Evolutionary conservation across 2,888 invertebrate species (phyloP), one percentile per base, ranked within the genome.

Genomic region (Philereme vetulata): DNA sequence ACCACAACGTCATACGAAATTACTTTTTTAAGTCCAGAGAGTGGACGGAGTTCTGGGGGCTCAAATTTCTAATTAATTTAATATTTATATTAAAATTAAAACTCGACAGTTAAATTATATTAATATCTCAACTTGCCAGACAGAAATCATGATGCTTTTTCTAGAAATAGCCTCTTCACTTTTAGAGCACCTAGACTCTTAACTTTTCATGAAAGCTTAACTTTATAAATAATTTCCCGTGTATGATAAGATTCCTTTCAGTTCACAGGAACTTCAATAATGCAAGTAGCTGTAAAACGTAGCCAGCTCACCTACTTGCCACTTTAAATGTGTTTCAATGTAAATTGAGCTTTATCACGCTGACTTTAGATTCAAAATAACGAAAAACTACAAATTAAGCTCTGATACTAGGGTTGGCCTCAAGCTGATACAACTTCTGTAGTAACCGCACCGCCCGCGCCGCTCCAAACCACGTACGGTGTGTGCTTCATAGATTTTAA

Each of bases 281-380:
- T 88, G 84, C 85, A 88, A 77, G 78, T 67, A 71, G 78, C 80
- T 72, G 80, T 88, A 88, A 87, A 87, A 84, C 83, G 84, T 82
- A 83, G 73, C 67, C 63, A 67, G 72, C 76, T 11, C 21, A 21
- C 21, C 21, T 21, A 6, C 10, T n/a, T 40, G 38, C 46, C 50
- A 34, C 58, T 58, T 6, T 6, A 57, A 34, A 9, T 10, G n/a
- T 11, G 34, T 11, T 11, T 42, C 32, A 52, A 38, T 47, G 21
- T 11, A 42, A 56, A 60, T 34, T 52, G 44, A 60, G n/a, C 42
- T 47, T 43, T 46, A 51, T 11, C 0, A 3, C 35, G 7, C 9
- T 1, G 21, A 21, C 21, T 33, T 43, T 42, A 47, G 32, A 35
- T 36, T 56, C 36, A 44, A 21, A 21, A 21, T 21, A 2, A 21